These are phyloP conservation scores for Sphenodon punctatus DNA, from an alignment of 2,797 vertebrate genomes.

Conservation along the genomic window DNA sequence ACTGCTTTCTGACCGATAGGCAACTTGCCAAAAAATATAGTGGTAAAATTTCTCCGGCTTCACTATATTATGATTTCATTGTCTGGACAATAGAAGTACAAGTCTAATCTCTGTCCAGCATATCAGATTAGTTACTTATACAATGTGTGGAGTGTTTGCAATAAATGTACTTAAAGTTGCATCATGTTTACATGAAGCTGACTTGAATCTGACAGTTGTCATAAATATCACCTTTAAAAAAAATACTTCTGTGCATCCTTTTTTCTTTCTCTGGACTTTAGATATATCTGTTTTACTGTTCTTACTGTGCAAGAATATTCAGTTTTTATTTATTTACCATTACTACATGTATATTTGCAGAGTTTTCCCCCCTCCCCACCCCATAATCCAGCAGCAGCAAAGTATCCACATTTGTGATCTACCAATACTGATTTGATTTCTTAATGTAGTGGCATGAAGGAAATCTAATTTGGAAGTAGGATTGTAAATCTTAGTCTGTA, in stretches of 20 bases:
- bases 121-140: neutral
- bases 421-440: neutral
- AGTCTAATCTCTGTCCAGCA: neutral
- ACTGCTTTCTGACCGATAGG: neutral
- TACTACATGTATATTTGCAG: neutral
- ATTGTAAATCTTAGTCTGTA: neutral
- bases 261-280: neutral
- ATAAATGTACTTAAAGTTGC: neutral
- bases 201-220: neutral
- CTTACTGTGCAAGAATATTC: neutral
- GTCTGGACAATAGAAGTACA: neutral
- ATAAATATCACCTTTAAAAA: neutral
- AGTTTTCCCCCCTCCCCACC: no score
- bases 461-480: neutral
- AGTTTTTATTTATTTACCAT: neutral
- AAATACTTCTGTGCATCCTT: neutral
- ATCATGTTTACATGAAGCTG: neutral
- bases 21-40: neutral
- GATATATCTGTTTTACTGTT: neutral
- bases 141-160: neutral
- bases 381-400: no score
- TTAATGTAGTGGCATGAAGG: neutral
- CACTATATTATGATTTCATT: neutral
- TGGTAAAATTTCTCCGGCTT: neutral
- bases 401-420: neutral